These are phyloP conservation scores for Arothron firmamentum DNA, from an alignment of 2,113 vertebrate genomes.

Conservation along the genomic window DNA sequence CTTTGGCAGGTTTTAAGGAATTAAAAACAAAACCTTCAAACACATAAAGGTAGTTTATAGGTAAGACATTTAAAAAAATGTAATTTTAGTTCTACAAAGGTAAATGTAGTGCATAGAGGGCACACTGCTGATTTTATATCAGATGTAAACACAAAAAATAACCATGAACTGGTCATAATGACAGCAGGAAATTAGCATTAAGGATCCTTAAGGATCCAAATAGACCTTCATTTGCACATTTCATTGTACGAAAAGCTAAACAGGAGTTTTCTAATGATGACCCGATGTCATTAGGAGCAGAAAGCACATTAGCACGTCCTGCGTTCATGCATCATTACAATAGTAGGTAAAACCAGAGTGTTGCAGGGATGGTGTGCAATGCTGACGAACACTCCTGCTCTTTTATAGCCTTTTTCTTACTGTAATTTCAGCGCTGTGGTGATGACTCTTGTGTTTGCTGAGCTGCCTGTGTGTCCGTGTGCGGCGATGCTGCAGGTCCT, in stretches of 20 bases:
- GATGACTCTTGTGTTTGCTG: too few relatives aligned
- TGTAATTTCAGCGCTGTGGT: too few relatives aligned
- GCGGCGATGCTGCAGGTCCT: too few relatives aligned
- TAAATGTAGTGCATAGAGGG: neutral
- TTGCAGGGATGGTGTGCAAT: neutral
- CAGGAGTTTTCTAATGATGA: neutral
- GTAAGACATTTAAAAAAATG: too few relatives aligned
- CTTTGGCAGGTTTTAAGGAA: slow-evolving; percentile 15
- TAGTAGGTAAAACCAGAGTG: neutral
- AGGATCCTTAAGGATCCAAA: neutral
- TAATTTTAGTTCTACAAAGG: too few relatives aligned
- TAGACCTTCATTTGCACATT: neutral
- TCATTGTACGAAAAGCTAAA: neutral
- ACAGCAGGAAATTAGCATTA: neutral
- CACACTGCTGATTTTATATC: neutral
- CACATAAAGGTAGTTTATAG: neutral
- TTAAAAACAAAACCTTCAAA: neutral
- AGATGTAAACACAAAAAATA: neutral
- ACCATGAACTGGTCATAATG: neutral
- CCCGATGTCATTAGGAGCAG: neutral
- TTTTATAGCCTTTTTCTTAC: neutral
- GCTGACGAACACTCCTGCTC: neutral
- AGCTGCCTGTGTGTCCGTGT: too few relatives aligned
- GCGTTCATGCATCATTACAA: neutral
- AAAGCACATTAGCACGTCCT: neutral